Conservation (phyloP, 2,888 invertebrate genomes). For the Amblyjoppa fuscipennis region DNA sequence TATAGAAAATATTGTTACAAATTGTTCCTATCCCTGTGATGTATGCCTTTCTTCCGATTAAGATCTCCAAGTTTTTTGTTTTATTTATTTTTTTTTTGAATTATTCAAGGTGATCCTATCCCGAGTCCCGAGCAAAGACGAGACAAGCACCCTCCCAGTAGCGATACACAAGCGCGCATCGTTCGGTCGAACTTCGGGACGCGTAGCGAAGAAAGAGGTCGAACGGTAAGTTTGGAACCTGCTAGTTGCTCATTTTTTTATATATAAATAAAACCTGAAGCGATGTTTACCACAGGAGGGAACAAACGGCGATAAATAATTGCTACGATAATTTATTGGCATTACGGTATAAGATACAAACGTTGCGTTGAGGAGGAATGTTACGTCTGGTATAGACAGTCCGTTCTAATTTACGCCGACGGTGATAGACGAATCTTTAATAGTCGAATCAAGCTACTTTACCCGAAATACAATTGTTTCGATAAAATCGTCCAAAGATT, state of each 20-base stretch:
- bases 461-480: slow-evolving; percentile 38
- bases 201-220: slow-evolving; percentile 1
- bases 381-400: slow-evolving; percentile 39
- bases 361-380: slow-evolving; percentile 38
- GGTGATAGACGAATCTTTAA: slow-evolving; percentile 17
- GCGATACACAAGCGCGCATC: slow-evolving; percentile 24
- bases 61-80: slow-evolving; percentile 46
- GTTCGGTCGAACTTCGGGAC: slow-evolving; percentile 17
- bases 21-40: slow-evolving; percentile 46
- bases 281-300: not conserved
- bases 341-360: slow-evolving; percentile 65
- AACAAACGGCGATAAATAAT: slow-evolving; percentile 35
- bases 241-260: slow-evolving; percentile 27
- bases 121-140: slow-evolving; percentile 53
- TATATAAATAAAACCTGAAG: slow-evolving; percentile 25
- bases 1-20: slow-evolving; percentile 53
- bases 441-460: not conserved
- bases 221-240: slow-evolving; percentile 55
- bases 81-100: slow-evolving; percentile 32
- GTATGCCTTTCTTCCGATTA: slow-evolving; percentile 42
- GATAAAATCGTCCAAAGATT: not conserved
- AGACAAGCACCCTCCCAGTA: slow-evolving; percentile 35
- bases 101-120: slow-evolving; percentile 51
- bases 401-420: slow-evolving; percentile 48
- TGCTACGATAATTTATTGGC: slow-evolving; percentile 65